phyloP scores from a whole-genome alignment of 30 jellyfish, hydroid and myxozoan species.

The Nemopilema nomurai region DNA sequence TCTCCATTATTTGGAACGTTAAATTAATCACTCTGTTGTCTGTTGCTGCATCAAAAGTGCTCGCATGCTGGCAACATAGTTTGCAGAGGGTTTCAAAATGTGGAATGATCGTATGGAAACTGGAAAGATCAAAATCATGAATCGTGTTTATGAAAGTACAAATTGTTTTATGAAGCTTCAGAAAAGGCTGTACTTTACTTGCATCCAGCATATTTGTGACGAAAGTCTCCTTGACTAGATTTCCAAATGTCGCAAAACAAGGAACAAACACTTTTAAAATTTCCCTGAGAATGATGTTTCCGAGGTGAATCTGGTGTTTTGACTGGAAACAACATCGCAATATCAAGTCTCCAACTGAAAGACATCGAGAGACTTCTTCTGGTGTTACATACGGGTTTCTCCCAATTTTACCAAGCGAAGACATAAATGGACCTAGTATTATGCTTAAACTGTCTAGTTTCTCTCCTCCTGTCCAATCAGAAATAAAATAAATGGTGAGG shows the following conservation, averaged over 20 bases:
- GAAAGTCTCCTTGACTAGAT: neutral
- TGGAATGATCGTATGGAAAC: neutral
- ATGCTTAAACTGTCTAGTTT: neutral
- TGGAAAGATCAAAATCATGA: neutral
- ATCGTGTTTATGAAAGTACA: neutral
- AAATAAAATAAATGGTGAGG: constrained; percentile 6
- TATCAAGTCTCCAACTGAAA: neutral
- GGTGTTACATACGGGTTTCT: constrained; percentile 26
- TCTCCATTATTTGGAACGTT: neutral
- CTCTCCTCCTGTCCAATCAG: neutral
- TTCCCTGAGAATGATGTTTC: neutral
- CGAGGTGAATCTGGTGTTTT: neutral
- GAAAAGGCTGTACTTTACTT: neutral
- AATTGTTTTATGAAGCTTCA: neutral
- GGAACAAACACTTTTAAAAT: neutral
- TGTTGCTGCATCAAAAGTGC: neutral
- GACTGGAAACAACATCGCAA: neutral
- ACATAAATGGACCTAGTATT: neutral
- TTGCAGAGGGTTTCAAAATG: constrained; percentile 3
- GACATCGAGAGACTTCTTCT: constrained; percentile 4
- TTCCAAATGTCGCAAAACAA: neutral
- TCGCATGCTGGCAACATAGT: constrained; percentile 5
- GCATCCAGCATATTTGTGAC: neutral
- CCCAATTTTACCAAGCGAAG: constrained; percentile 13
- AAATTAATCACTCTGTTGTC: neutral